Percentiles rank a stretch among this genome's conserved stretches.
phyloP scores from a whole-genome alignment of 2,113 vertebrate species.

The Melanostigma gelatinosum region DNA sequence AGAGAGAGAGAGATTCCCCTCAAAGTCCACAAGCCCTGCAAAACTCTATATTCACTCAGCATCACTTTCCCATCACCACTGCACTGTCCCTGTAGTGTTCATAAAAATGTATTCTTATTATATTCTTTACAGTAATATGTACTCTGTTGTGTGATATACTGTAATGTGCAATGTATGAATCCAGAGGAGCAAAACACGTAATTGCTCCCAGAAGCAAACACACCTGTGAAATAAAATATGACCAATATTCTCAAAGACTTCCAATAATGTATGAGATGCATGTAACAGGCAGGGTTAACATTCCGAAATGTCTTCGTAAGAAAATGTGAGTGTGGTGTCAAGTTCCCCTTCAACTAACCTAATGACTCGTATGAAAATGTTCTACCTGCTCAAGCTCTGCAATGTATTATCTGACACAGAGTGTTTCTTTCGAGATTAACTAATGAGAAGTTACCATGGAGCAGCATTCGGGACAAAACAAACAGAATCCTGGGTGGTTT shows the following conservation, averaged over 20 bases:
- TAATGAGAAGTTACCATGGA: slow-evolving; percentile 28
- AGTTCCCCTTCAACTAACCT: slow-evolving; percentile 16
- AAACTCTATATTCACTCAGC: neutral
- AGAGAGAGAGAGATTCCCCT: neutral
- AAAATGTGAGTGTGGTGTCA: neutral
- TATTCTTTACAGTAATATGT: slow-evolving; percentile 2
- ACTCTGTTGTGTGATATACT: neutral
- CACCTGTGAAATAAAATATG: neutral
- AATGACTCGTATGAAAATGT: slow-evolving; percentile 6
- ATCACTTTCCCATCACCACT: neutral
- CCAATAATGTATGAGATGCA: neutral
- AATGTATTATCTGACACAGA: neutral
- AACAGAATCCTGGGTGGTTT: slow-evolving; percentile 26
- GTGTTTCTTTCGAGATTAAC: slow-evolving; percentile 11
- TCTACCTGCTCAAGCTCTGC: neutral
- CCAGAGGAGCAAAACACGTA: neutral
- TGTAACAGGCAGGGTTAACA: neutral
- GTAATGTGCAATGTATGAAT: neutral
- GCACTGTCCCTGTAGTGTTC: slow-evolving; percentile 66
- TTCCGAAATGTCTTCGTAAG: neutral
- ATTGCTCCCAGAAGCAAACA: neutral
- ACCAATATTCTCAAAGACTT: neutral
- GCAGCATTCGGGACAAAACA: slow-evolving; percentile 5
- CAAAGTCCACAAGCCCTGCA: neutral
- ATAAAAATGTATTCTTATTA: slow-evolving; percentile 71